Evolutionary conservation across 2,888 invertebrate genomes (phyloP), one percentile per base, ranked within the genome.

Genomic region (Orthosia cruda): DNA sequence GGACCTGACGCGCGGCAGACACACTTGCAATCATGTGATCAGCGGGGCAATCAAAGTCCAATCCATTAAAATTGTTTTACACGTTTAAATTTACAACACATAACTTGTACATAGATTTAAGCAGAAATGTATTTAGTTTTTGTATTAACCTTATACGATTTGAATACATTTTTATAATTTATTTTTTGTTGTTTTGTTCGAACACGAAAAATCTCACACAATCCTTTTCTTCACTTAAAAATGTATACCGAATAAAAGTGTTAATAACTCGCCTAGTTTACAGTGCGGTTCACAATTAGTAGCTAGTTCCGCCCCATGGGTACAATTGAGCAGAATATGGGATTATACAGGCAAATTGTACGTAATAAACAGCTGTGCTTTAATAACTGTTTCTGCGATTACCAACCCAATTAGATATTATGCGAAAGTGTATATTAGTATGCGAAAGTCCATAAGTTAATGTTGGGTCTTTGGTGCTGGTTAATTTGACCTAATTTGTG

Each of bases 321-420:
- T 7, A 71, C 45, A 64, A 63, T 80, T 63, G 49, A 61, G 67
- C 52, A 26, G 32, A 80, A 74, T 59, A 59, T 52, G 55, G 63
- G 69, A 70, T 74, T 68, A 74, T 64, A 61, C 63, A 45, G 52
- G 66, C 57, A 70, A 75, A 74, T 67, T 52, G 69, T 54, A 45
- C 52, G 69, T 49, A 61, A 68, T 71, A 71, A 71, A 80, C 75
- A 80, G 57, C 45, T 61, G 67, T 49, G 80, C 58, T 74, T 80
- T 84, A 63, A 70, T 80, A 74, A 70, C 74, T 26, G 52, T 68
- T 62, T 63, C 74, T 69, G 50, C 7, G 9, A 80, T 66, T 74
- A 66, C n/a, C 20, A 57, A 66, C 54, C 66, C 50, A 58, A 55
- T 74, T 66, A 58, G 54, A 3, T 62, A 45, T 52, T 57, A 58